phyloP scores from a whole-genome alignment of 1,140 invertebrate species.

The Cydia fagiglandana region DNA sequence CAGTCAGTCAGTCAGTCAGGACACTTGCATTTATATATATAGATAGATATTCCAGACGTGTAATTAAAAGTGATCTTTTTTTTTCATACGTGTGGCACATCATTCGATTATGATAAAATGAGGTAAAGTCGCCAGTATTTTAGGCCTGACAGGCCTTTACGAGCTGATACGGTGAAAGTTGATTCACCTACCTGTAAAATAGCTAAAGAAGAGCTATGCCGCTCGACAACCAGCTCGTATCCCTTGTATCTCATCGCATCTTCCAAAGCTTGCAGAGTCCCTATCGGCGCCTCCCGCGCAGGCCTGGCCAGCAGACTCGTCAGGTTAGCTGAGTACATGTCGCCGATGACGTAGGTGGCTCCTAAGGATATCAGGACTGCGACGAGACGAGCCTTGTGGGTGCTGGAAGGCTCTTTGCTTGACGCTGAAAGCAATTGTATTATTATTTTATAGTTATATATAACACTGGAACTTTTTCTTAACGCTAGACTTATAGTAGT shows the following conservation, averaged over 20 bases:
- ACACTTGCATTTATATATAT: too few species aligned
- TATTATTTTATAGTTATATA: too few species aligned
- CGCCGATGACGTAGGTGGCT: slow-evolving; percentile 85
- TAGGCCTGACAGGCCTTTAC: neutral
- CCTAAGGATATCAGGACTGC: slow-evolving; percentile 82
- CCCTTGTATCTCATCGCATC: slow-evolving; percentile 81
- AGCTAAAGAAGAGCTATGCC: slow-evolving; percentile 83
- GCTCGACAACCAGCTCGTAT: slow-evolving; percentile 83
- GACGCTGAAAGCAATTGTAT: slow-evolving; percentile 66
- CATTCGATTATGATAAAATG: too few species aligned
- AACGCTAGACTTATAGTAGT: too few species aligned
- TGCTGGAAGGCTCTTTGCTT: slow-evolving; percentile 79
- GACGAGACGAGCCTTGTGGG: slow-evolving; percentile 81
- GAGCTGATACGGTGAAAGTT: neutral
- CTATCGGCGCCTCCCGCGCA: slow-evolving; percentile 82
- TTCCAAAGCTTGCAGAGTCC: slow-evolving; percentile 81
- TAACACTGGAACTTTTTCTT: too few species aligned
- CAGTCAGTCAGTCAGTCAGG: too few species aligned
- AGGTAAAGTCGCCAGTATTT: too few species aligned
- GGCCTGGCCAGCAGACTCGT: slow-evolving; percentile 85
- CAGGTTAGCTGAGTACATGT: slow-evolving; percentile 86
- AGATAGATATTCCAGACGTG: too few species aligned
- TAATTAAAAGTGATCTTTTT: too few species aligned
- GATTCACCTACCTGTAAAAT: slow-evolving; percentile 82
- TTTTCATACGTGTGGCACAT: too few species aligned